A percentile compares a stretch with the other conserved stretches of the same genome.
Evolutionary conservation across 2,888 invertebrate genomes (phyloP).

Genomic region (Parthenolecanium corni): DNA sequence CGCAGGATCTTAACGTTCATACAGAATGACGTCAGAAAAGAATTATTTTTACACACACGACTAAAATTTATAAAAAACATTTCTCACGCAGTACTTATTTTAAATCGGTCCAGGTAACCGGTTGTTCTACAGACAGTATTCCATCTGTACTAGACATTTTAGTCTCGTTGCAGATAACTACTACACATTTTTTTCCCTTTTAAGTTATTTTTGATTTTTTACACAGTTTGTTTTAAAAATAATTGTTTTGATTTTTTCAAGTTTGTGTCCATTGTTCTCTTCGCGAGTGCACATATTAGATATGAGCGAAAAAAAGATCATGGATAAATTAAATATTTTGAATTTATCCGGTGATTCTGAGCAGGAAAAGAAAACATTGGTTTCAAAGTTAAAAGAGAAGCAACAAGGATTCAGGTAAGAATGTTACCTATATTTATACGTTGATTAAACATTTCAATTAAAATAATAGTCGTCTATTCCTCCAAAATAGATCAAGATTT

Average conservation of each 20-base stretch:
- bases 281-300: neutral
- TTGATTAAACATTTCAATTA: neutral
- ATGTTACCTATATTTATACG: neutral
- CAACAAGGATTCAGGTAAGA: constrained; percentile 16
- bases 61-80: constrained; percentile 13
- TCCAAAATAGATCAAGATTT: too few species aligned
- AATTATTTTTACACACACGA: constrained; percentile 11
- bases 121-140: constrained; percentile 11
- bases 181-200: too few species aligned
- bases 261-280: neutral
- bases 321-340: neutral
- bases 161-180: neutral
- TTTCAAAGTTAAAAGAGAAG: constrained; percentile 13
- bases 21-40: constrained; percentile 14
- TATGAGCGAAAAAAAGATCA: constrained; percentile 1
- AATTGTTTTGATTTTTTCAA: neutral
- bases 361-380: constrained; percentile 3
- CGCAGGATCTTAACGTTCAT: too few species aligned
- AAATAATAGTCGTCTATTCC: too few species aligned
- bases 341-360: neutral
- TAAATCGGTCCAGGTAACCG: constrained; percentile 10
- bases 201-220: neutral
- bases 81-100: constrained; percentile 15
- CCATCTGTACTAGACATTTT: neutral
- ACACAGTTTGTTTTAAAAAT: neutral